Evolutionary conservation across 53 echinoderm and acorn worm species (phyloP).

Genomic region (Echinometra lucunter): DNA sequence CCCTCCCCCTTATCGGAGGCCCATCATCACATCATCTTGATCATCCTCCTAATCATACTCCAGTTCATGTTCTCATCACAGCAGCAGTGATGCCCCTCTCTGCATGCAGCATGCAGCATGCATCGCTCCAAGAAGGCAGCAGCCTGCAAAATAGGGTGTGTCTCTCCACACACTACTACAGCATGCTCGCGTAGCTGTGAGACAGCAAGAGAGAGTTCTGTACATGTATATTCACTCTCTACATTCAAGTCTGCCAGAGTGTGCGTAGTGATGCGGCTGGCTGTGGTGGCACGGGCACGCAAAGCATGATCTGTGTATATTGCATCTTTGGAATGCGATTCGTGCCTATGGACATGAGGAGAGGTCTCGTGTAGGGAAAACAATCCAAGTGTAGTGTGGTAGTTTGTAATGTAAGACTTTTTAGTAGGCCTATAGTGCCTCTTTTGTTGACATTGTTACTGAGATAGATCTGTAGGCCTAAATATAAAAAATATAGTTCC

Average conservation of each 20-base stretch:
- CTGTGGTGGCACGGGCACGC: constrained; percentile 14
- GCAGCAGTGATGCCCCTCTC: neutral
- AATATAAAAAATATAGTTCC: neutral
- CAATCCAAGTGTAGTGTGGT: neutral
- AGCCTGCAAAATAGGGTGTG: constrained; percentile 60
- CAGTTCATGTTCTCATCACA: constrained; percentile 4
- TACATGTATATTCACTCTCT: neutral
- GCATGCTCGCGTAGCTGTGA: neutral
- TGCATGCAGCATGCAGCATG: neutral
- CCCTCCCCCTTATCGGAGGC: constrained; percentile 16
- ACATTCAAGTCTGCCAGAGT: neutral
- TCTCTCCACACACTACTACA: constrained; percentile 38
- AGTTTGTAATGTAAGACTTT: constrained; percentile 19
- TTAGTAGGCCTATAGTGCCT: neutral
- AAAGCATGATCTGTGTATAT: constrained; percentile 39
- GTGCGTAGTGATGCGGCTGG: neutral
- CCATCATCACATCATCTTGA: constrained; percentile 30
- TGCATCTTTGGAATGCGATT: constrained; percentile 44
- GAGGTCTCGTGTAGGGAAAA: constrained; percentile 53
- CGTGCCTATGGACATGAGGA: constrained; percentile 17
- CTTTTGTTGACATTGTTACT: neutral
- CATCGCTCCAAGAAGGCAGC: neutral
- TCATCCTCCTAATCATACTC: neutral
- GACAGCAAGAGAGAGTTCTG: neutral
- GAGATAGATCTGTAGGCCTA: no score